phyloP scores from a whole-genome alignment of 1,140 invertebrate genomes.

The Scaptomyza hsui region DNA sequence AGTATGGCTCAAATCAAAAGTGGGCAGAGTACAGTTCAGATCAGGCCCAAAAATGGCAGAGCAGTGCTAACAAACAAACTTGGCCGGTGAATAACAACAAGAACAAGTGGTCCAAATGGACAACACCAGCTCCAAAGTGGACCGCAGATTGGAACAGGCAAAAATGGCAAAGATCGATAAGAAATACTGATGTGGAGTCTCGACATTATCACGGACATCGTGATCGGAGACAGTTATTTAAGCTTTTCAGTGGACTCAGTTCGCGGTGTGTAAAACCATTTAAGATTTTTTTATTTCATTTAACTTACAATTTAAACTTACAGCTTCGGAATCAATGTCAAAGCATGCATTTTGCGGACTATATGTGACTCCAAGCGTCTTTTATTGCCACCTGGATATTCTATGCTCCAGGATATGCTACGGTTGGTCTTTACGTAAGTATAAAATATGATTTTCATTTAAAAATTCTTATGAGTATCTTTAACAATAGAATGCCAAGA shows the following conservation, averaged over 20 bases:
- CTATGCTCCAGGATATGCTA: conserved; percentile 75
- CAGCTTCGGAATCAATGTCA: conserved; percentile 69
- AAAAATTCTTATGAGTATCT: not conserved
- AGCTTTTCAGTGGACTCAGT: conserved; percentile 58
- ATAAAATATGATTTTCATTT: not conserved
- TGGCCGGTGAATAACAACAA: not conserved
- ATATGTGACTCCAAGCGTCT: conserved; percentile 72
- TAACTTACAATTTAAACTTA: not conserved
- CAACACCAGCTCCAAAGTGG: conserved; percentile 44
- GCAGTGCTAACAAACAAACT: not conserved
- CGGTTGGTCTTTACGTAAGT: conserved; percentile 73
- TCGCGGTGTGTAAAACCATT: conserved; percentile 46
- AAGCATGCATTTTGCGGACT: conserved; percentile 69
- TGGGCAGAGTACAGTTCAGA: too few species aligned
- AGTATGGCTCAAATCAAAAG: too few species aligned
- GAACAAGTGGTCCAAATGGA: conserved; percentile 52
- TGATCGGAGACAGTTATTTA: conserved; percentile 68
- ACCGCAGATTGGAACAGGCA: conserved; percentile 9
- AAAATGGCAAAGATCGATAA: not conserved
- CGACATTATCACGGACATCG: conserved; percentile 62
- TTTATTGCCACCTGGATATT: conserved; percentile 74
- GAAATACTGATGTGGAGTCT: not conserved
- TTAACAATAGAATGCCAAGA: conserved; percentile 57
- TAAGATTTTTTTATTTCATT: not conserved
- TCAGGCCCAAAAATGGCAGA: conserved; percentile 37